Evolutionary conservation across 1,140 invertebrate genomes (phyloP).

Genomic region (Brachionus manjavacas): DNA sequence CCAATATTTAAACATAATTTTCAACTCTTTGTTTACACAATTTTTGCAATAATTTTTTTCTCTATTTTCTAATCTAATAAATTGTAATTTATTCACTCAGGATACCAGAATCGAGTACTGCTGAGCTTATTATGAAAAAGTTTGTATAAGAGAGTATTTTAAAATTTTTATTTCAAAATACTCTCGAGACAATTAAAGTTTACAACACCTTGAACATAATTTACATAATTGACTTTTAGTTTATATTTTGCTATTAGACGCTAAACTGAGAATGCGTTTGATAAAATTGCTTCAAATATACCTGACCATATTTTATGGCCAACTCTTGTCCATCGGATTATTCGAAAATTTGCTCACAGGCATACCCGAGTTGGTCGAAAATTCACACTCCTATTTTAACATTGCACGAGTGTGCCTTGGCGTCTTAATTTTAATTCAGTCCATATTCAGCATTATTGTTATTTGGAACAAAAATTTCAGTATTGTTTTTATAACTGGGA

Average conservation of each 20-base stretch:
- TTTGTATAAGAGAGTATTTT: not conserved
- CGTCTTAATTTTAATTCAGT: not conserved
- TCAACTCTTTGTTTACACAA: not conserved
- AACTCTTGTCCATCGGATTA: not conserved
- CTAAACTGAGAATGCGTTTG: not conserved
- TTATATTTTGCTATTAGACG: not conserved
- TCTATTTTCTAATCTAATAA: not conserved
- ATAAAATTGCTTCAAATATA: slow-evolving; percentile 6
- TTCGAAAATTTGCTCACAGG: slow-evolving; percentile 20
- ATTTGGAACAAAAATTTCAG: slow-evolving; percentile 6
- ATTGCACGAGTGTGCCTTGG: not conserved
- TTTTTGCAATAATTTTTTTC: not conserved
- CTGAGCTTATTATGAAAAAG: not conserved
- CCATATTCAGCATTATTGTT: not conserved
- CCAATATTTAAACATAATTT: not conserved
- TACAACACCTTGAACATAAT: not conserved
- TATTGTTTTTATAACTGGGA: not conserved
- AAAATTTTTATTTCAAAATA: not conserved
- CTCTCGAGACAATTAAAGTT: not conserved
- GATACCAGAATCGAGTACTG: not conserved
- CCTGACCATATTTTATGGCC: slow-evolving; percentile 1
- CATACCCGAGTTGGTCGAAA: not conserved
- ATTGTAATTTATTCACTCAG: not conserved
- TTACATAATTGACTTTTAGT: not conserved
- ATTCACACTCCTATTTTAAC: slow-evolving; percentile 20